Conservation (phyloP, 2,888 invertebrate species). For the Hydriomena furcata region DNA sequence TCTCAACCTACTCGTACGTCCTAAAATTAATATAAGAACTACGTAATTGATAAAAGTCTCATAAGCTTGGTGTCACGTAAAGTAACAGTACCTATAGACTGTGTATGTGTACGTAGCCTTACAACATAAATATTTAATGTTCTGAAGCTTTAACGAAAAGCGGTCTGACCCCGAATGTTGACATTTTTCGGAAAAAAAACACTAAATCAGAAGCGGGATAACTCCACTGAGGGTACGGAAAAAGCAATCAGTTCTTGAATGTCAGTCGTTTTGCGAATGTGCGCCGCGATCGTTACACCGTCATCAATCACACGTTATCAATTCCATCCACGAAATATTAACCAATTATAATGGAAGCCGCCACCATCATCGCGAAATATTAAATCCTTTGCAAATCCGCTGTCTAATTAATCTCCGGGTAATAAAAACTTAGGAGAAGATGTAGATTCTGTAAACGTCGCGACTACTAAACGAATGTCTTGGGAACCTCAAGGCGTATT, state of each 20-base stretch:
- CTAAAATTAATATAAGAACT: neutral
- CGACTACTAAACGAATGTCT: neutral
- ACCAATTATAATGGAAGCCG: slow-evolving; percentile 66
- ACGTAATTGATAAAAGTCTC: neutral
- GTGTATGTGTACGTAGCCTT: no score
- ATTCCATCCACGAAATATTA: slow-evolving; percentile 68
- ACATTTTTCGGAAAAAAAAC: slow-evolving; percentile 15
- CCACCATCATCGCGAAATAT: slow-evolving; percentile 54
- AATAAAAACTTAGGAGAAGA: no score
- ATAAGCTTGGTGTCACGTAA: neutral
- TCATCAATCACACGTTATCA: slow-evolving; percentile 79
- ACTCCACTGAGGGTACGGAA: slow-evolving; percentile 17
- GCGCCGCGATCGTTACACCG: slow-evolving; percentile 57
- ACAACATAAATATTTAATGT: neutral
- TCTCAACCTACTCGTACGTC: no score
- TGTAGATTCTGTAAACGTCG: no score
- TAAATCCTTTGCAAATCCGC: slow-evolving; percentile 49
- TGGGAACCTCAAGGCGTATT: slow-evolving; percentile 4
- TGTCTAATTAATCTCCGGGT: slow-evolving; percentile 16
- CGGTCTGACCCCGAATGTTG: no score
- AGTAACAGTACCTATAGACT: no score
- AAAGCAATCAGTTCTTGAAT: slow-evolving; percentile 35
- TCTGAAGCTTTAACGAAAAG: neutral
- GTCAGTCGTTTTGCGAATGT: slow-evolving; percentile 37
- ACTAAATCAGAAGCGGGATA: slow-evolving; percentile 9